Conservation (phyloP, 2,797 vertebrate genomes). For the Tenualosa thibaudeaui region DNA sequence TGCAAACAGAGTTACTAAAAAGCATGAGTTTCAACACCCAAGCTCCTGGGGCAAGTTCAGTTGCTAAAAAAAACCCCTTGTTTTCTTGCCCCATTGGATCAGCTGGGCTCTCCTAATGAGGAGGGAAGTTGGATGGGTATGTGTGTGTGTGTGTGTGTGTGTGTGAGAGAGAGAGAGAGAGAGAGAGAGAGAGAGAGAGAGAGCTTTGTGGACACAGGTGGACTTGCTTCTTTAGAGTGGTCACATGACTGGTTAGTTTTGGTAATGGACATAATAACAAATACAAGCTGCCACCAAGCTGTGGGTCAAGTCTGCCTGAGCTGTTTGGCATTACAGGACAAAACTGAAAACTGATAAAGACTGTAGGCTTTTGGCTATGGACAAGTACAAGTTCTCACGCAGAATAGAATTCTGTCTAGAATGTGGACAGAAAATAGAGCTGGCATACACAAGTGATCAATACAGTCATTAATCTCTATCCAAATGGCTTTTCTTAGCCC, state of each 20-base stretch:
- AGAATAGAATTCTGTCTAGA: not conserved
- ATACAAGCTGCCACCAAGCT: slow-evolving; percentile 10
- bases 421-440: too few relatives aligned
- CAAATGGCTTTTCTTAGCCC: not conserved
- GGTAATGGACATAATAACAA: slow-evolving; percentile 43
- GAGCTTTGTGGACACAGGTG: not conserved
- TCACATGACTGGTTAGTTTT: slow-evolving; percentile 41
- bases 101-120: not conserved
- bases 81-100: not conserved
- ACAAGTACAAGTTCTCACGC: not conserved
- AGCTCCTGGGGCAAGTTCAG: not conserved
- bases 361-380: not conserved
- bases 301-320: not conserved
- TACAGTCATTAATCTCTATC: not conserved
- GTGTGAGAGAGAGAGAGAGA: not conserved
- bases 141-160: not conserved
- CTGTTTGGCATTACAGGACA: slow-evolving; percentile 5
- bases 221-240: not conserved
- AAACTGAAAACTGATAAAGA: not conserved
- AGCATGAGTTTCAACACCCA: not conserved
- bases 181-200: not conserved
- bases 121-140: not conserved
- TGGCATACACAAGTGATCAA: not conserved
- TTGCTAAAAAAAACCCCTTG: not conserved
- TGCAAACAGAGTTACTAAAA: not conserved